Base-by-base conservation (phyloP, 2,888 invertebrate genomes). In the Timema cristinae region DNA sequence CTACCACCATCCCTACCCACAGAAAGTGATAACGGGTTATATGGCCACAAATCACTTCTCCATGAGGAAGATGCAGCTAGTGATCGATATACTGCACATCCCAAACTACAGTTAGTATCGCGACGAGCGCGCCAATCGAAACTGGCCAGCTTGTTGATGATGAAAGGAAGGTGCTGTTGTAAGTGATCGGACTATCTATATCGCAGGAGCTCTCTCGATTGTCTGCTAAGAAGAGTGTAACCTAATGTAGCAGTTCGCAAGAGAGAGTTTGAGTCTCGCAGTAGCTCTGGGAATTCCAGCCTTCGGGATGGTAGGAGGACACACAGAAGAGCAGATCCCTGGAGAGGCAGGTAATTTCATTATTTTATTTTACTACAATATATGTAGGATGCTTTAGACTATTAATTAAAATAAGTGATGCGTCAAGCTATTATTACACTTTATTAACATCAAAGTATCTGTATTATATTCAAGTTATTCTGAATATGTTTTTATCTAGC, bases 191-290 rank as follows among this genome's bases (percentile, higher is more conserved):
- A 90, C 90, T 50, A 88, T 77, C 86, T 88, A 68, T 90, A 88
- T 76, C 86, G 77, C 68, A 79, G 79, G 80, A 80, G 73, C 73
- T 80, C 68, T 76, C 80, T 11, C 75, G 79, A 67, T 81, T 92
- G 67, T 87, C 88, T 73, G 87, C 88, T 78, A 89, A 91, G 78
- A 84, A 87, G 61, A 88, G 90, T 67, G 90, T 90, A n/a, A 76
- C 91, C 91, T 50, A 91, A 90, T 79, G 92, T 92, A n/a, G 90
- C 89, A 70, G 86, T 90, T 73, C 83, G 91, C 10, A 86, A 90
- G 74, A 86, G 88, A 78, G 92, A 92, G 82, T 92, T 91, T 79
- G 92, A 92, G 80, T 87, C 87, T 9, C 84, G 88, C 74, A 82
- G 83, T 11, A 83, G 83, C 56, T 80, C 79, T 47, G 69, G 54